Conservation (phyloP, 2,797 vertebrate genomes). For the Argya squamiceps region DNA sequence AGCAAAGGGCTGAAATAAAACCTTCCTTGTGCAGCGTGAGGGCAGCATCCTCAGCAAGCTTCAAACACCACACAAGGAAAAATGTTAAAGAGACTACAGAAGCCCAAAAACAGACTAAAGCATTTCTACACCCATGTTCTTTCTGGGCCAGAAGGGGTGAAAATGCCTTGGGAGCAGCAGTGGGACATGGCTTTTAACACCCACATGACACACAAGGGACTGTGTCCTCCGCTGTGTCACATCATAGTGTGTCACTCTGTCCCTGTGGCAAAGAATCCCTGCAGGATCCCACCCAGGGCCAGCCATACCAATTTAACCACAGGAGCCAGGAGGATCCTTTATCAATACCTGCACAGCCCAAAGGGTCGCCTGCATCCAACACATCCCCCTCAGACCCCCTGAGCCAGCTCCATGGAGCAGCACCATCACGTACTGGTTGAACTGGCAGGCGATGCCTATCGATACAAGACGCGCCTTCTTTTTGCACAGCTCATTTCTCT, state of each 20-base stretch:
- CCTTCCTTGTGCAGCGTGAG: not conserved
- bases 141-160: not conserved
- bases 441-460: not conserved
- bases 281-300: not conserved
- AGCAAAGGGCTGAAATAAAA: not conserved
- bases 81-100: not conserved
- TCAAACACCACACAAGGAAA: constrained; percentile 3
- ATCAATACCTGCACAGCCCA: accelerated
- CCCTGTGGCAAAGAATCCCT: not conserved
- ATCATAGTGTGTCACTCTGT: not conserved
- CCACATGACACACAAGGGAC: not conserved
- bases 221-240: not conserved
- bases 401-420: not conserved
- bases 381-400: not conserved
- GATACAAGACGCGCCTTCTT: not conserved
- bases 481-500: constrained; percentile 52
- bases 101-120: not conserved
- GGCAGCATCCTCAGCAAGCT: constrained; percentile 24
- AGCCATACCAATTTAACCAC: not conserved
- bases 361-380: not conserved
- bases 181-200: not conserved
- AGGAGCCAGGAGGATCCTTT: not conserved
- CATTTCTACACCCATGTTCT: not conserved
- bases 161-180: not conserved
- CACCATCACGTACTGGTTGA: not conserved